phyloP scores from a whole-genome alignment of 2,888 invertebrate species.

The Mesorhabditis sp. region DNA sequence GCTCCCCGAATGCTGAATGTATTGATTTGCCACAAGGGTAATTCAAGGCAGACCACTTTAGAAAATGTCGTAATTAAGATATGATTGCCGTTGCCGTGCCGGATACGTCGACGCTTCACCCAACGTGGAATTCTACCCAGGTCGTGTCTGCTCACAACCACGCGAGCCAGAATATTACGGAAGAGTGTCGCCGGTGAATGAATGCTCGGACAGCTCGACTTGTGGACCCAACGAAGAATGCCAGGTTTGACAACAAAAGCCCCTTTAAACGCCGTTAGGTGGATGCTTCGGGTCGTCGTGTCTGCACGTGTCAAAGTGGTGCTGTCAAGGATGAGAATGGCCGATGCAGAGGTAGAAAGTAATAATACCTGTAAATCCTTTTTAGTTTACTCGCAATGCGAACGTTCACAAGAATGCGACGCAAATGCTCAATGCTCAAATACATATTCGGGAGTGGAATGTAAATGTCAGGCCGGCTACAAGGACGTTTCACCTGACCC shows the following conservation, averaged over 20 bases:
- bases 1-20: constrained; percentile 79
- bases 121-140: constrained; percentile 45
- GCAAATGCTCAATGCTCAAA: constrained; percentile 51
- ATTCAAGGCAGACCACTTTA: constrained; percentile 66
- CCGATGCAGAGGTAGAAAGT: constrained; percentile 27
- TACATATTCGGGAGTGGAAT: constrained; percentile 44
- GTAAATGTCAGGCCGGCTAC: constrained; percentile 47
- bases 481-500: constrained; percentile 46
- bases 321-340: constrained; percentile 36
- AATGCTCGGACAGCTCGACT: constrained; percentile 28
- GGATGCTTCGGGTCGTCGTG: constrained; percentile 28
- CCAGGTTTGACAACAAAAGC: constrained; percentile 11
- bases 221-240: constrained; percentile 48
- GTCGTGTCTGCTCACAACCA: constrained; percentile 51
- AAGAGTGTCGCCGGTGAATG: constrained; percentile 19
- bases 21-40: constrained; percentile 84
- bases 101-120: constrained; percentile 69
- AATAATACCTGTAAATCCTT: constrained; percentile 11
- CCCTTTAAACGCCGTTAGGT: constrained; percentile 12
- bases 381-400: constrained; percentile 47
- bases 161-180: constrained; percentile 42
- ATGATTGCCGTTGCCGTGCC: constrained; percentile 68
- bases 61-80: not conserved
- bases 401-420: constrained; percentile 45
- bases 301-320: constrained; percentile 40